These are phyloP conservation scores for Pterostichus madidus DNA, from an alignment of 2,888 invertebrate species.

Conservation along the genomic window DNA sequence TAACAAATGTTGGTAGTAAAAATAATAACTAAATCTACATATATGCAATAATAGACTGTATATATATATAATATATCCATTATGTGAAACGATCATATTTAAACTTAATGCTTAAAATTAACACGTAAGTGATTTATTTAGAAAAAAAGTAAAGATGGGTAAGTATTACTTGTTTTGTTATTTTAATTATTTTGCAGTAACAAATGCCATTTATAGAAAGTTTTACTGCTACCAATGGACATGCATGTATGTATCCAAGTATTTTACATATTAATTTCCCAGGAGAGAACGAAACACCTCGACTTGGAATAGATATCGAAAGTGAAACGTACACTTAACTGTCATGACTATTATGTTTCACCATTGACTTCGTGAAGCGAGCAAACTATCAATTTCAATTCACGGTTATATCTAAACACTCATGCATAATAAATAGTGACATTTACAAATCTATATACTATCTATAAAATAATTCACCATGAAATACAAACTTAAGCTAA, in stretches of 20 bases:
- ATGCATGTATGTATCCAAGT: conserved; percentile 36
- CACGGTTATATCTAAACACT: conserved; percentile 42
- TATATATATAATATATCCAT: too few species aligned
- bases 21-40: too few species aligned
- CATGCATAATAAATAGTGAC: conserved; percentile 45
- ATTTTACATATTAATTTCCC: conserved; percentile 57
- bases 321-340: conserved; percentile 50
- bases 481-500: too few species aligned
- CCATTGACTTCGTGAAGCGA: conserved; percentile 29
- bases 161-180: neutral
- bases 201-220: conserved; percentile 44
- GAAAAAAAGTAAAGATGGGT: neutral
- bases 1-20: too few species aligned
- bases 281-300: conserved; percentile 46
- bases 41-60: too few species aligned
- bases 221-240: conserved; percentile 36
- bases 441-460: conserved; percentile 47
- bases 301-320: conserved; percentile 50
- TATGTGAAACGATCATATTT: too few species aligned
- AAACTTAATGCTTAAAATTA: too few species aligned
- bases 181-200: conserved; percentile 41
- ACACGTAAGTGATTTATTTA: too few species aligned
- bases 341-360: conserved; percentile 56
- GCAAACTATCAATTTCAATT: conserved; percentile 54
- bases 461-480: conserved; percentile 16